phyloP scores from a whole-genome alignment of 2,113 vertebrate genomes.

The Brachypteracias leptosomus region DNA sequence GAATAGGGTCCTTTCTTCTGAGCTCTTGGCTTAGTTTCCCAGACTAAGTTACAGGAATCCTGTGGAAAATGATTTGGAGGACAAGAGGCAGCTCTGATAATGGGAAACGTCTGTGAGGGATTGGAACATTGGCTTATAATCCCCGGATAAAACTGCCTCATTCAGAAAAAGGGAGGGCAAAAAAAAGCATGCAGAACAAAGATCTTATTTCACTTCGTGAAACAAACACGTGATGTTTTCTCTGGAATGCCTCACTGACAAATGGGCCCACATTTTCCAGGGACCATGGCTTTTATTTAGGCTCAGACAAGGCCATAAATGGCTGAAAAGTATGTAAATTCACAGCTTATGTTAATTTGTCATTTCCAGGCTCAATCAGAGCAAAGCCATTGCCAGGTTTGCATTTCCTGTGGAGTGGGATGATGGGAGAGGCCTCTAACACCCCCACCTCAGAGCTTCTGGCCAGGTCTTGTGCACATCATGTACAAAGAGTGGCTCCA shows the following conservation, averaged over 20 bases:
- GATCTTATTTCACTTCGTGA: constrained; percentile 53
- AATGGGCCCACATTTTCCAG: constrained; percentile 34
- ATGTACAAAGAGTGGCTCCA: background rate
- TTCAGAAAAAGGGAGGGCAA: constrained; percentile 26
- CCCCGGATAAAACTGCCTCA: constrained; percentile 49
- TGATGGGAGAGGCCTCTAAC: background rate
- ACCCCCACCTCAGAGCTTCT: background rate
- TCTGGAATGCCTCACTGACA: constrained; percentile 44
- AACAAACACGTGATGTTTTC: constrained; percentile 46
- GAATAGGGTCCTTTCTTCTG: constrained; percentile 31
- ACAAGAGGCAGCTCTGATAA: constrained; percentile 63
- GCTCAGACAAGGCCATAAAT: constrained; percentile 25
- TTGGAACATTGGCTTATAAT: constrained; percentile 56
- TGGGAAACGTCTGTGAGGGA: constrained; percentile 59
- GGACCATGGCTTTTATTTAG: constrained; percentile 1
- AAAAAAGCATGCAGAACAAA: constrained; percentile 25
- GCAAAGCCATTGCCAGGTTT: background rate
- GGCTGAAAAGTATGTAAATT: constrained; percentile 11
- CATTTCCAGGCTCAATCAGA: constrained; percentile 28
- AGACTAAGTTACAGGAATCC: constrained; percentile 39
- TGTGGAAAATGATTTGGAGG: constrained; percentile 57
- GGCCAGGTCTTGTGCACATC: background rate
- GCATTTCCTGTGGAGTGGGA: background rate
- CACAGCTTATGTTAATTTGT: constrained; percentile 6
- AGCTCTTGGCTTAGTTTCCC: constrained; percentile 3